These are phyloP conservation scores for Prietella phreatophila DNA, from an alignment of 2,113 vertebrate species.

Conservation along the genomic window DNA sequence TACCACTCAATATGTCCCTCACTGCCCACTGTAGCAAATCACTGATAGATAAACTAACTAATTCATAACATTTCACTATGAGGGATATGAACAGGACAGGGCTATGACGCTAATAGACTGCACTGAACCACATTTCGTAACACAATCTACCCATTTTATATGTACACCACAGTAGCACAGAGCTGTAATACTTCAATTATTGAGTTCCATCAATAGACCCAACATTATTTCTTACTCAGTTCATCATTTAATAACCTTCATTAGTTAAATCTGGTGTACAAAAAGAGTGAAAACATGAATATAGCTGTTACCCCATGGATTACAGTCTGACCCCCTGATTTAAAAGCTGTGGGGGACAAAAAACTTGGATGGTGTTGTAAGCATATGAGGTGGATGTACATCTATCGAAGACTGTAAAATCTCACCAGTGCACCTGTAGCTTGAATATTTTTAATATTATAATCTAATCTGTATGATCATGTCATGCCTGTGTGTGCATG, in stretches of 20 bases:
- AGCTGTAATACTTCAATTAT: constrained; percentile 6
- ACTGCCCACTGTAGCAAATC: constrained; percentile 34
- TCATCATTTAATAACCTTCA: background rate
- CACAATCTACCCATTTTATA: constrained; percentile 15
- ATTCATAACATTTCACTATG: constrained; percentile 40
- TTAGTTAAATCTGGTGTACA: background rate
- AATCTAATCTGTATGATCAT: constrained; percentile 65
- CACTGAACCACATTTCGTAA: constrained; percentile 28
- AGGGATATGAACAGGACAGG: background rate
- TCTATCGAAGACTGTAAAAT: constrained; percentile 77
- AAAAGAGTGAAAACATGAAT: background rate
- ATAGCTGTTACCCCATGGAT: background rate
- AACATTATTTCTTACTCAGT: background rate
- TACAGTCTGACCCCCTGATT: constrained; percentile 12
- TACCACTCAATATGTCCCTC: background rate
- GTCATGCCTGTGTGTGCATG: constrained; percentile 50
- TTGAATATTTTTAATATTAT: constrained; percentile 61
- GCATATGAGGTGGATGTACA: constrained; percentile 56
- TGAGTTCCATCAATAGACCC: background rate
- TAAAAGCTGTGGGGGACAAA: constrained; percentile 24
- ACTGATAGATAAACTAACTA: background rate
- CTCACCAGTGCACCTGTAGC: constrained; percentile 75
- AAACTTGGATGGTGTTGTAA: constrained; percentile 47
- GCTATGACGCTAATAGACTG: constrained; percentile 19
- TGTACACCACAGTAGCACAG: background rate